Conservation (phyloP, 37 sponge, comb jelly and placozoan species). For the Bolinopsis microptera region DNA sequence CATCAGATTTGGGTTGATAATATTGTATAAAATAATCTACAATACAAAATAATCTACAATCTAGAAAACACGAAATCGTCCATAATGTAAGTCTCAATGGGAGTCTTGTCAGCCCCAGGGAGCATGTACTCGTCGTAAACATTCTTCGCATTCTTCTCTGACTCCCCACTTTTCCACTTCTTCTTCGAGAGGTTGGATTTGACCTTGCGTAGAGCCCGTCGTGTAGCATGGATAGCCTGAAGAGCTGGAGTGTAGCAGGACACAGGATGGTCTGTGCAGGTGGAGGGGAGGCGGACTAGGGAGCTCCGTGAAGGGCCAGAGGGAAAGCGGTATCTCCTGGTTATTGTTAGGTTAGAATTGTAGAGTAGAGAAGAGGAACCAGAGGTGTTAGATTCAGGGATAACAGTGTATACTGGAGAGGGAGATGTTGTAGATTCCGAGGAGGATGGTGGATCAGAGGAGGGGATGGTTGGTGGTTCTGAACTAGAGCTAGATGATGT, state of each 20-base stretch:
- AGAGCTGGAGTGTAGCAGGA: conserved; percentile 38
- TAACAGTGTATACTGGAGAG: not conserved
- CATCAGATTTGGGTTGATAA: not conserved
- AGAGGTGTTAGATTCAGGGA: not conserved
- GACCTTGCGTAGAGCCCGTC: not conserved
- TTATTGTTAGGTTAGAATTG: not conserved
- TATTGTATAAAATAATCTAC: not conserved
- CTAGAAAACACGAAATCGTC: not conserved
- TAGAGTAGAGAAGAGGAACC: not conserved
- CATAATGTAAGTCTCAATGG: not conserved
- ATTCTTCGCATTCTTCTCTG: not conserved
- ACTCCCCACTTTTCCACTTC: not conserved
- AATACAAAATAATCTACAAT: not conserved
- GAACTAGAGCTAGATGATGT: not conserved
- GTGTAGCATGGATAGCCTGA: not conserved
- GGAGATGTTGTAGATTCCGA: not conserved
- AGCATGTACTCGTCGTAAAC: not conserved
- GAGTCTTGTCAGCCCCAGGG: not conserved
- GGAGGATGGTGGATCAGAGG: not conserved
- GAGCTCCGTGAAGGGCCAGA: not conserved
- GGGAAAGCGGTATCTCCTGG: not conserved
- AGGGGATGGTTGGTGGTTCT: not conserved
- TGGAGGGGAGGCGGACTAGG: not conserved
- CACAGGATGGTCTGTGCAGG: not conserved
- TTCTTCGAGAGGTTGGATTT: not conserved